These are phyloP conservation scores for Caenorhabditis imperialis DNA, from an alignment of 2,888 invertebrate species.

Conservation along the genomic window DNA sequence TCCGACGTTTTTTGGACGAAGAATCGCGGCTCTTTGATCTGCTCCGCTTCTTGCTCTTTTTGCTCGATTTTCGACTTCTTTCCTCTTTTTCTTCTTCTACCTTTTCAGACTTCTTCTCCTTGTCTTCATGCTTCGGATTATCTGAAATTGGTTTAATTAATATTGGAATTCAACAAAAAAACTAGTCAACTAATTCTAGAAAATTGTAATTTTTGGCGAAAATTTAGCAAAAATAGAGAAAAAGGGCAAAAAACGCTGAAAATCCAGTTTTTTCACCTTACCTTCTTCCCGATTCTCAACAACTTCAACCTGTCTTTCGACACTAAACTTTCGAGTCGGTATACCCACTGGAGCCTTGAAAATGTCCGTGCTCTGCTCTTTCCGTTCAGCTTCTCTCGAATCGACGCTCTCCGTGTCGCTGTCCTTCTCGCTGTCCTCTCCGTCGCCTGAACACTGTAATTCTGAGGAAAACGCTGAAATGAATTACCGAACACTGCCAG, in stretches of 20 bases:
- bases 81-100: slow-evolving; percentile 7
- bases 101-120: background rate
- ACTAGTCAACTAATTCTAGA: background rate
- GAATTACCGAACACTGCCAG: slow-evolving; percentile 61
- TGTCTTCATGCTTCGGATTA: background rate
- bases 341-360: slow-evolving; percentile 64
- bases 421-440: slow-evolving; percentile 38
- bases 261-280: slow-evolving; percentile 19
- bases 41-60: slow-evolving; percentile 7
- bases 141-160: slow-evolving; percentile 19
- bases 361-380: slow-evolving; percentile 25
- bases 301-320: slow-evolving; percentile 11
- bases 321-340: slow-evolving; percentile 61
- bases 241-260: background rate
- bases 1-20: slow-evolving; percentile 6
- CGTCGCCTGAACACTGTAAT: slow-evolving; percentile 34
- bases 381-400: too few relatives aligned
- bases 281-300: slow-evolving; percentile 27
- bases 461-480: background rate
- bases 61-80: slow-evolving; percentile 6
- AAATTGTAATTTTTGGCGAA: too few relatives aligned
- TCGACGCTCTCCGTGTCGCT: too few relatives aligned
- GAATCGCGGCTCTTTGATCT: slow-evolving; percentile 18
- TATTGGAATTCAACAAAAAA: background rate
- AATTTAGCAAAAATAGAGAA: slow-evolving; percentile 1